Conservation (phyloP, 2,888 invertebrate genomes). For the Xestia rhomboidea region DNA sequence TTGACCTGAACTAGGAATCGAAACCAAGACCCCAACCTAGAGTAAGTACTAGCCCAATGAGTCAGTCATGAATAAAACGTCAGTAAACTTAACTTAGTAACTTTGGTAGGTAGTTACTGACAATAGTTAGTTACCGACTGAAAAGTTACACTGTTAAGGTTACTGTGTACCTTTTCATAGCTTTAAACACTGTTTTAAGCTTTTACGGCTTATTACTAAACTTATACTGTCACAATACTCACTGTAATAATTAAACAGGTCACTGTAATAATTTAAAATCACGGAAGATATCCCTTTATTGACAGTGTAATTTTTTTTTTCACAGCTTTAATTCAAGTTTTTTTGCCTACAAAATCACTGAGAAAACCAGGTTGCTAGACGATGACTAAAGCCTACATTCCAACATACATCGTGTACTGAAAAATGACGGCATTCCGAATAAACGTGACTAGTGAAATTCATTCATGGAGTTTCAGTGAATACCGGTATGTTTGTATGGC, state of each 20-base stretch:
- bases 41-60: not conserved
- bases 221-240: no score
- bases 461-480: conserved; percentile 55
- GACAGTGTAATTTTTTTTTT: no score
- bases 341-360: not conserved
- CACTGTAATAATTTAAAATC: no score
- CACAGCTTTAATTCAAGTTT: no score
- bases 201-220: no score
- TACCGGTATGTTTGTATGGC: conserved; percentile 29
- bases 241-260: no score
- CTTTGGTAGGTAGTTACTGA: no score
- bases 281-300: no score
- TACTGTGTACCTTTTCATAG: not conserved
- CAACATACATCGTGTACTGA: conserved; percentile 12
- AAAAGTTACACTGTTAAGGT: not conserved
- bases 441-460: conserved; percentile 56
- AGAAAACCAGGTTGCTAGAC: not conserved
- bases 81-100: no score
- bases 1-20: not conserved
- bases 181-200: no score
- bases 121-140: not conserved
- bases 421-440: conserved; percentile 39
- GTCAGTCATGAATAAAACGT: not conserved
- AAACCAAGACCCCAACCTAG: not conserved
- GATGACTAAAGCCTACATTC: conserved; percentile 29